A percentile compares a stretch with the other conserved stretches of the same genome.
phyloP scores from a whole-genome alignment of 2,888 invertebrate species.

The Empis stercorea region DNA sequence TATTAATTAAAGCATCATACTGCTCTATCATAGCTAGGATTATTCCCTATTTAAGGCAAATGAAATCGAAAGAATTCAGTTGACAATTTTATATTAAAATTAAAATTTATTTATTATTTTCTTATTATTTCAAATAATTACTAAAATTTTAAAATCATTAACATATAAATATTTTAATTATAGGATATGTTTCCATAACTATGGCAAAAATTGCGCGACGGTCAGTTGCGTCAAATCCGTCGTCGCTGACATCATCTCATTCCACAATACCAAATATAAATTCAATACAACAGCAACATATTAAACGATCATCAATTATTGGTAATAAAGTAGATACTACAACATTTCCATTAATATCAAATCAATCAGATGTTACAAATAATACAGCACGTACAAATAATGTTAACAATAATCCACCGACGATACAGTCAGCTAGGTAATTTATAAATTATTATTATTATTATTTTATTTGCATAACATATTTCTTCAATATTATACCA shows the following conservation, averaged over 20 bases:
- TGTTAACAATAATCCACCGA: not conserved
- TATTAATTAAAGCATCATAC: too few relatives aligned
- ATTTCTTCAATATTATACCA: not conserved
- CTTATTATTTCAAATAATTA: too few relatives aligned
- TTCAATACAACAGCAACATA: conserved; percentile 17
- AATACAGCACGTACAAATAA: not conserved
- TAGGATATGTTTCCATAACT: conserved; percentile 37
- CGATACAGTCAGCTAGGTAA: too few relatives aligned
- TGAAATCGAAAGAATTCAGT: too few relatives aligned
- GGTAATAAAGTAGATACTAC: conserved; percentile 7
- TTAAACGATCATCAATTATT: conserved; percentile 9
- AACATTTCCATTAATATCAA: conserved; percentile 3
- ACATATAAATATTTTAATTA: conserved; percentile 9
- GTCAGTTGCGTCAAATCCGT: conserved; percentile 24
- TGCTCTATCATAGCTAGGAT: too few relatives aligned
- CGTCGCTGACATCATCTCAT: conserved; percentile 16
- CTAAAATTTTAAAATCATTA: too few relatives aligned
- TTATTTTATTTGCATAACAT: too few relatives aligned
- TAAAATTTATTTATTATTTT: too few relatives aligned
- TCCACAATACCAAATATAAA: conserved; percentile 13
- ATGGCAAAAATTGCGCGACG: conserved; percentile 39
- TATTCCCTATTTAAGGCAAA: too few relatives aligned
- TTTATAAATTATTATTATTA: too few relatives aligned
- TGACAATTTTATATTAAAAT: too few relatives aligned
- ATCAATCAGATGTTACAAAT: not conserved